Evolutionary conservation across 2,113 vertebrate species (phyloP), one percentile per base, ranked within the genome.

Genomic region (human): DNA sequence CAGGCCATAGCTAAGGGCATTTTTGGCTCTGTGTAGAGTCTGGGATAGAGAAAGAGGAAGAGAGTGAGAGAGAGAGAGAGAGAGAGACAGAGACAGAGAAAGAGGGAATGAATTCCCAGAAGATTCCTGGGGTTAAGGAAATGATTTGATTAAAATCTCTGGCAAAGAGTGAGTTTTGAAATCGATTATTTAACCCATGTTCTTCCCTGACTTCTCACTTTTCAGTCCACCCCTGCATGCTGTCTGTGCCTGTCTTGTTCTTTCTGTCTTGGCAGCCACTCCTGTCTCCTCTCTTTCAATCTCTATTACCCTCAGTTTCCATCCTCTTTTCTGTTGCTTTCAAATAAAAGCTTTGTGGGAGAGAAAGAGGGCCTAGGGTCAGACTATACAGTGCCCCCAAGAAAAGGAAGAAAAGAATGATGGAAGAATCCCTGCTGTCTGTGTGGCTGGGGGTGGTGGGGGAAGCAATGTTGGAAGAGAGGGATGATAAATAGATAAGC

Each of bases 361-460:
- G 43, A 43, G 17, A 22, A 8, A 7, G 20, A 55, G 22, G 32
- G 4, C 16, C 1, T 11, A 32, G 48, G 27, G 48, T 57, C 20
- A 38, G 30, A 43, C 25, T 22, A 13, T 8, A 17, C 8, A n/a
- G 27, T 4, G 16, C 5, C 22, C 32, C 4, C 1, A 8, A 64
- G 64, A 55, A 32, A 7, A 55, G 55, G 11, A 14, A 94, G 61
- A 4, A 27, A n/a, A 52, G 8, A 5, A 52, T 30, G 23, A 6
- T 12, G 5, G 30, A 8, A 68, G 27, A 2, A 4, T 16, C 2
- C 5, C 6, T 30, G n/a, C 14, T 66, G 14, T 17, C 18, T 3
- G 12, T 4, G 32, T 9, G 61, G 1, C 1, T 8, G 32, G 25
- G 45, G 3, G 25, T 11, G 48, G 5, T 11, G 6, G 0, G 16